phyloP scores from a whole-genome alignment of 2,797 vertebrate genomes.

The Oryzias dopingdopingensis region DNA sequence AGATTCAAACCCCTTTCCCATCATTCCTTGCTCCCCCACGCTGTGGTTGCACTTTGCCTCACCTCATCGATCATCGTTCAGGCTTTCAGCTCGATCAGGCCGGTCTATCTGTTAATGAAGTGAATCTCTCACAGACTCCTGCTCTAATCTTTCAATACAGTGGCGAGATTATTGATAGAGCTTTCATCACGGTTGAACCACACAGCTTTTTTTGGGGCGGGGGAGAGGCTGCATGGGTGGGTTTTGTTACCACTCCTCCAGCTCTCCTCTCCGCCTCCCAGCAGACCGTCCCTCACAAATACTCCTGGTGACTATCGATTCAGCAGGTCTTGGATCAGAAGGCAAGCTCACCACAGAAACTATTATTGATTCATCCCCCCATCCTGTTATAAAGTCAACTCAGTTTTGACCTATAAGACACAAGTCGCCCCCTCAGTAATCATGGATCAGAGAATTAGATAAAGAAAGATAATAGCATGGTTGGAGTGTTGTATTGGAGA shows the following conservation, averaged over 20 bases:
- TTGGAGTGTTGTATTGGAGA: slow-evolving; percentile 10
- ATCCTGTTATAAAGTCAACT: slow-evolving; percentile 29
- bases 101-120: slow-evolving; percentile 22
- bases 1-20: too few relatives aligned
- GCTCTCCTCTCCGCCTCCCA: background rate
- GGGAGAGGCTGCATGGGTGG: background rate
- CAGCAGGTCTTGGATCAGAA: slow-evolving; percentile 30
- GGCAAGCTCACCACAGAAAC: slow-evolving; percentile 18
- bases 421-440: slow-evolving; percentile 10
- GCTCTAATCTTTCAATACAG: slow-evolving; percentile 22
- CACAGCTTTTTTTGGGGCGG: background rate
- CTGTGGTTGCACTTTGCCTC: too few relatives aligned
- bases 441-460: slow-evolving; percentile 26
- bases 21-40: too few relatives aligned
- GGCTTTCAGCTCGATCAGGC: background rate
- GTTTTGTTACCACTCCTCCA: background rate
- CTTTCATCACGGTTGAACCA: background rate
- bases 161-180: slow-evolving; percentile 1
- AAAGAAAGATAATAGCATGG: slow-evolving; percentile 23
- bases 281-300: slow-evolving; percentile 1
- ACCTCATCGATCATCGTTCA: slow-evolving; percentile 19
- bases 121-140: slow-evolving; percentile 9
- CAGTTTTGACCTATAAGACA: slow-evolving; percentile 32
- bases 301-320: slow-evolving; percentile 25
- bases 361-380: slow-evolving; percentile 24